Percentiles rank a stretch among this genome's conserved stretches.
Evolutionary conservation across 1,140 invertebrate genomes (phyloP).

Genomic region (Mactra quadrangularis): DNA sequence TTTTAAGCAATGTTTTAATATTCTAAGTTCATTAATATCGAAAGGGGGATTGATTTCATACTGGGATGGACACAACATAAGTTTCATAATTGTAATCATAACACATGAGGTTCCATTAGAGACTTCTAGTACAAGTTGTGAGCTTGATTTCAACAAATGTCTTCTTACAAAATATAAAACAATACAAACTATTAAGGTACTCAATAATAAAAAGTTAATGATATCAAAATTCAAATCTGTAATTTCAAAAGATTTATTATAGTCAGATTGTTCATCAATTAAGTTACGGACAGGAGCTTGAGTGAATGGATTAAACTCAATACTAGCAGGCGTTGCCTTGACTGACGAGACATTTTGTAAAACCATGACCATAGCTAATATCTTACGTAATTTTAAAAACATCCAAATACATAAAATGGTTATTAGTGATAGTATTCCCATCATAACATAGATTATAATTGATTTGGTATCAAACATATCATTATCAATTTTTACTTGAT

Average conservation of each 20-base stretch:
- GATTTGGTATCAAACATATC: background rate
- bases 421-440: background rate
- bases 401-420: background rate
- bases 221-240: conserved; percentile 8
- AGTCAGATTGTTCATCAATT: background rate
- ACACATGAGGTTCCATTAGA: no score
- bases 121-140: no score
- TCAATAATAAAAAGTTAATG: conserved; percentile 22
- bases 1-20: no score
- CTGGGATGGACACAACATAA: no score
- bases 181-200: background rate
- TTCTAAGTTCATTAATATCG: no score
- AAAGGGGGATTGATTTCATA: no score
- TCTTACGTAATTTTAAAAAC: conserved; percentile 3
- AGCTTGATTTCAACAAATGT: no score
- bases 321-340: background rate
- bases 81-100: no score
- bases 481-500: background rate
- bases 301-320: no score
- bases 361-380: background rate
- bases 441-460: background rate
- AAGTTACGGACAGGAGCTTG: no score
- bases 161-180: no score
- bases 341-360: background rate
- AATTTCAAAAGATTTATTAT: background rate